Conservation (phyloP, 1,140 invertebrate species). For the Oncopeltus fasciatus region DNA sequence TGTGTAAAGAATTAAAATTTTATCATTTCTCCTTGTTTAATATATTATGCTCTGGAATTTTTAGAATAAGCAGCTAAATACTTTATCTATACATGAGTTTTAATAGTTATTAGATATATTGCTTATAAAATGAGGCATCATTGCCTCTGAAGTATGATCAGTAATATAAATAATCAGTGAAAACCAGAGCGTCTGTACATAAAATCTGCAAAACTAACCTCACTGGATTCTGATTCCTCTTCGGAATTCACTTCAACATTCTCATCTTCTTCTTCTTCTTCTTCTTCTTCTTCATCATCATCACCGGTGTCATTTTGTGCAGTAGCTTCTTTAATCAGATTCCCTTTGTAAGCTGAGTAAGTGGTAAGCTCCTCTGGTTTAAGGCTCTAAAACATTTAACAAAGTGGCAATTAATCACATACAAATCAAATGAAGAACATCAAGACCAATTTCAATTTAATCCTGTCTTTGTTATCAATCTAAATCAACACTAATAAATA, state of each 20-base stretch:
- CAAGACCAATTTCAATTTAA: neutral
- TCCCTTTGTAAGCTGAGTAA: constrained; percentile 13
- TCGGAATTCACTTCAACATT: neutral
- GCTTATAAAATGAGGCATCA: too few relatives aligned
- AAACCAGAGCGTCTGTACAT: too few relatives aligned
- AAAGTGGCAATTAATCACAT: neutral
- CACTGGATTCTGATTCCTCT: neutral
- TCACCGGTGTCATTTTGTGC: neutral
- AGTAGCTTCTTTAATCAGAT: neutral
- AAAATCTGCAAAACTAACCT: too few relatives aligned
- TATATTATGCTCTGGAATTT: too few relatives aligned
- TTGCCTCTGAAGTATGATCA: too few relatives aligned
- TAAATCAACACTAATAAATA: neutral
- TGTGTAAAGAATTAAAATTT: too few relatives aligned
- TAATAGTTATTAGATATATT: too few relatives aligned
- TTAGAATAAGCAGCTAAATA: too few relatives aligned
- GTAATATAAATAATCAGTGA: too few relatives aligned
- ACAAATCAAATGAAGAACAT: neutral
- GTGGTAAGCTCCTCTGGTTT: constrained; percentile 14
- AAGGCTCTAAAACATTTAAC: constrained; percentile 13
- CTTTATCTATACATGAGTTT: too few relatives aligned
- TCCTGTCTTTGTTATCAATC: neutral
- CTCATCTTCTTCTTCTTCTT: neutral
- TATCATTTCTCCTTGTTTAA: too few relatives aligned
- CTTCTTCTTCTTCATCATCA: constrained; percentile 3